Conservation (phyloP, 2,113 vertebrate genomes). For the Seriola quinqueradiata region DNA sequence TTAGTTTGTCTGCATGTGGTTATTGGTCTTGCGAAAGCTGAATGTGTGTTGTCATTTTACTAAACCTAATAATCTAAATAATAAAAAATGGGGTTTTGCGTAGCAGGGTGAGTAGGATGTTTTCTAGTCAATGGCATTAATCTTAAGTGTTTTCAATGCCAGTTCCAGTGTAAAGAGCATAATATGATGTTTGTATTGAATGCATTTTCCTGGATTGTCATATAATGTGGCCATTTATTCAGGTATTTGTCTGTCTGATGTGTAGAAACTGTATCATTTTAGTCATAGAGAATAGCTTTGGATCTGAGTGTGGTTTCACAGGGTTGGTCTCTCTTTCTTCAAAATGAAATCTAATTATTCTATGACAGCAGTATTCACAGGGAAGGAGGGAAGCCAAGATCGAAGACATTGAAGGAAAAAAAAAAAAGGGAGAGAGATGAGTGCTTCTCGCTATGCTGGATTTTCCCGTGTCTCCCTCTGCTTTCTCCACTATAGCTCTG, state of each 20-base stretch:
- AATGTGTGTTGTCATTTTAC: conserved; percentile 27
- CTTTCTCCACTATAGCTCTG: conserved; percentile 34
- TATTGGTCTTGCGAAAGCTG: conserved; percentile 32
- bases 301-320: conserved; percentile 35
- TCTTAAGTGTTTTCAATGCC: conserved; percentile 24
- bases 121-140: conserved; percentile 35
- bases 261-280: conserved; percentile 9
- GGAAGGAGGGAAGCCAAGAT: conserved; percentile 54
- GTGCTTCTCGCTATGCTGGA: conserved; percentile 35
- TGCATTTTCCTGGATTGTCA: neutral
- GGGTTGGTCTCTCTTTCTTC: conserved; percentile 20
- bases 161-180: neutral
- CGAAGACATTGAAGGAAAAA: conserved; percentile 14
- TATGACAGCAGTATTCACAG: conserved; percentile 55
- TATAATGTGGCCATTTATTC: neutral
- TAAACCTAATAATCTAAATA: conserved; percentile 30
- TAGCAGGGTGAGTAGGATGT: conserved; percentile 26
- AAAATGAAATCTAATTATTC: conserved; percentile 65
- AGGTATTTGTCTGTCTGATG: conserved; percentile 8
- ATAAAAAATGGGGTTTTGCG: conserved; percentile 7
- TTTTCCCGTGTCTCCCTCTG: conserved; percentile 52
- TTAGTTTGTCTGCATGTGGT: conserved; percentile 22
- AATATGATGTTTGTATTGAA: conserved; percentile 6
- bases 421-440: conserved; percentile 5
- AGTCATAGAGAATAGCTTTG: conserved; percentile 9